phyloP scores from a whole-genome alignment of 2,888 invertebrate species.

The Scrobipalpa costella region DNA sequence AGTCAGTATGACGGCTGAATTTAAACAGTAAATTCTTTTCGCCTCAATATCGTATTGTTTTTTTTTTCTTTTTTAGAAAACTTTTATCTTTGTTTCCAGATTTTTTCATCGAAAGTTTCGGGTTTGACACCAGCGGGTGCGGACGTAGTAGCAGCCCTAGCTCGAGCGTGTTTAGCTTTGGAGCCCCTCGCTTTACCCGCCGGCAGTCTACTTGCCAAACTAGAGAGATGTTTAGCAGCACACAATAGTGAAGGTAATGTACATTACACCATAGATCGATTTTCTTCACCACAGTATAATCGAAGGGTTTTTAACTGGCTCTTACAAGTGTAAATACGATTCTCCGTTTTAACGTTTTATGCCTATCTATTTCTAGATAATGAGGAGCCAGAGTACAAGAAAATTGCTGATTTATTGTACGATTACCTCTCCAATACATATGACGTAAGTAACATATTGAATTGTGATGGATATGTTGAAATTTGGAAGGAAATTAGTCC shows the following conservation, averaged over 20 bases:
- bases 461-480: no score
- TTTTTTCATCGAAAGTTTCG: conserved; percentile 66
- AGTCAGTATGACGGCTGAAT: no score
- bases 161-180: conserved; percentile 82
- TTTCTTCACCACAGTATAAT: no score
- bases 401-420: conserved; percentile 62
- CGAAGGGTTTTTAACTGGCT: no score
- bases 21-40: no score
- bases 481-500: no score
- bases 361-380: conserved; percentile 49
- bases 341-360: not conserved
- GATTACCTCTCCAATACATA: conserved; percentile 65
- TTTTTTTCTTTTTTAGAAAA: no score
- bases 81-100: conserved; percentile 42
- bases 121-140: conserved; percentile 46
- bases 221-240: conserved; percentile 26
- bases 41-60: no score
- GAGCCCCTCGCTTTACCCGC: conserved; percentile 82
- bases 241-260: conserved; percentile 31
- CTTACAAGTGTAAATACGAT: not conserved
- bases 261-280: not conserved
- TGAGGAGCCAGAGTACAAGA: conserved; percentile 72
- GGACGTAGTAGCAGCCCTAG: conserved; percentile 64
- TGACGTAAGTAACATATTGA: conserved; percentile 58
- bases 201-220: conserved; percentile 27